These are phyloP conservation scores for Phymanthus crucifer DNA, from an alignment of 92 coral and sea anemone genomes.

Conservation along the genomic window DNA sequence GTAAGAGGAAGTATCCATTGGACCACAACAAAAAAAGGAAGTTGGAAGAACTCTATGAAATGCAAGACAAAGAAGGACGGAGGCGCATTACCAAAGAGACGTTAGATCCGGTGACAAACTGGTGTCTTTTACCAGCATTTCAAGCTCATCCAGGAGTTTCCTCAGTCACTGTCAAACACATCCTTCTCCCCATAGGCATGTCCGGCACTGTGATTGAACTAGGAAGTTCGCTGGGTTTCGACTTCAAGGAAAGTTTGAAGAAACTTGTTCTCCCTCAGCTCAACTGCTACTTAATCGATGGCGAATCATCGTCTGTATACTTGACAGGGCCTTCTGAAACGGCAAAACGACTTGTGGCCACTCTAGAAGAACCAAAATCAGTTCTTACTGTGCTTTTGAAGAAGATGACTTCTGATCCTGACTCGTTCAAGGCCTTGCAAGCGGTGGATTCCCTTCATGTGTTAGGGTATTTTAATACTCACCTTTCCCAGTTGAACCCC, in stretches of 20 bases:
- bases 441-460: not conserved
- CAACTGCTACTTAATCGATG: slow-evolving; percentile 14
- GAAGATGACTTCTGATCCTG: slow-evolving; percentile 4
- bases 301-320: not conserved
- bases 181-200: slow-evolving; percentile 44
- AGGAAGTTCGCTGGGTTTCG: not conserved
- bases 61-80: not conserved
- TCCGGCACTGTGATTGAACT: slow-evolving; percentile 32
- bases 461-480: slow-evolving; percentile 47
- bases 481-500: not conserved
- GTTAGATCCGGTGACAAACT: slow-evolving; percentile 45
- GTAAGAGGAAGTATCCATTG: no score
- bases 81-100: no score
- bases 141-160: slow-evolving; percentile 26
- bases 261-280: slow-evolving; percentile 47
- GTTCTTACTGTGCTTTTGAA: slow-evolving; percentile 44
- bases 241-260: slow-evolving; percentile 20
- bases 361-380: slow-evolving; percentile 39
- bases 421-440: not conserved
- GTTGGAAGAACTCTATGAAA: slow-evolving; percentile 14
- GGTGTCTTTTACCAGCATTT: slow-evolving; percentile 69
- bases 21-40: not conserved
- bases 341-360: slow-evolving; percentile 42
- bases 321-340: not conserved
- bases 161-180: slow-evolving; percentile 2